These are phyloP conservation scores for Pseudorasbora parva DNA, from an alignment of 2,113 vertebrate genomes.

Conservation along the genomic window DNA sequence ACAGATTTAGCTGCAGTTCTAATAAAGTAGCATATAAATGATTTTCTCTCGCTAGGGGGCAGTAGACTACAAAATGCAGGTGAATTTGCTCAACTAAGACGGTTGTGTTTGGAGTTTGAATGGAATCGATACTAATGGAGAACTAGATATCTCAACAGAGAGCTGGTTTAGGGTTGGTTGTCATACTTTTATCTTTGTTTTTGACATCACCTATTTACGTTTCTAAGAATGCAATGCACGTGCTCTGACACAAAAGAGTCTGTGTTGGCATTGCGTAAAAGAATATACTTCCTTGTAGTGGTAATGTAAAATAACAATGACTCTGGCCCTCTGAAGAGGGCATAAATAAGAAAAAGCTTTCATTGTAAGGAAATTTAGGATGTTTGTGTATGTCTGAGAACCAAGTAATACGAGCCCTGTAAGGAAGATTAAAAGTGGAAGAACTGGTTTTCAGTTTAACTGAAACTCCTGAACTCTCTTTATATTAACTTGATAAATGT, in stretches of 20 bases:
- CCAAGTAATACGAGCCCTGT: not conserved
- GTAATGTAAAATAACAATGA: not conserved
- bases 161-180: not conserved
- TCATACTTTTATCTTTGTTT: constrained; percentile 4
- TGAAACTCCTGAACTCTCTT: not conserved
- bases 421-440: not conserved
- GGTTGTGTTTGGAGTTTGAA: not conserved
- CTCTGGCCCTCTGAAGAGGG: not conserved
- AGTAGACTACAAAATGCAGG: constrained; percentile 17
- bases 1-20: not conserved
- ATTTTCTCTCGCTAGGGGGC: constrained; percentile 48
- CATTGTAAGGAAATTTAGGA: not conserved
- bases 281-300: not conserved
- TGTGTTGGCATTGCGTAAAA: not conserved
- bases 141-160: not conserved
- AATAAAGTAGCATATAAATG: not conserved
- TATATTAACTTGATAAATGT: not conserved
- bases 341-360: not conserved
- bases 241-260: not conserved
- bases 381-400: not conserved
- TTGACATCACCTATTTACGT: constrained; percentile 1
- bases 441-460: not conserved
- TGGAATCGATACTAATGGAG: constrained; percentile 23
- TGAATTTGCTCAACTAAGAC: not conserved
- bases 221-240: not conserved